These are phyloP conservation scores for Trogon melanurus DNA, from an alignment of 2,113 vertebrate genomes.

Conservation along the genomic window DNA sequence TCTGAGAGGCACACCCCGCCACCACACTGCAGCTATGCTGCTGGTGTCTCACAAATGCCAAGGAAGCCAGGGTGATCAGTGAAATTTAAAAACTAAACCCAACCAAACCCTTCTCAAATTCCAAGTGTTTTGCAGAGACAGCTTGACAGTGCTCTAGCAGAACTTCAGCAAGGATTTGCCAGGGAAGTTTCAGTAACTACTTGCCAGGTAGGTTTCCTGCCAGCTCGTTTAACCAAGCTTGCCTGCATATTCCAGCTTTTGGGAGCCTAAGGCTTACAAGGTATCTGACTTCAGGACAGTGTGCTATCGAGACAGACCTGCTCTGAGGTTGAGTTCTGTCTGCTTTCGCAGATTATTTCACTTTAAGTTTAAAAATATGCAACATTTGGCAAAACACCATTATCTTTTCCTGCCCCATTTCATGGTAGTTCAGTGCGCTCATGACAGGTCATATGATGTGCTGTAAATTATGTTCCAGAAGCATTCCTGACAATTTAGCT, in stretches of 20 bases:
- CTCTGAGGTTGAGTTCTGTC: neutral
- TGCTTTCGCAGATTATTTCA: neutral
- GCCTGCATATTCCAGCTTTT: neutral
- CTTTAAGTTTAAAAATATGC: neutral
- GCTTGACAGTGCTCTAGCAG: neutral
- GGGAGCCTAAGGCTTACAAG: neutral
- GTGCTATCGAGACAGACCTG: neutral
- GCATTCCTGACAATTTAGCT: neutral
- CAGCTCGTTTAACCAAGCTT: neutral
- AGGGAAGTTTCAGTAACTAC: neutral
- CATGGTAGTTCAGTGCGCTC: neutral
- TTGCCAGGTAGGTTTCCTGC: neutral
- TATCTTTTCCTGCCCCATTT: neutral
- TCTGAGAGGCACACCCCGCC: neutral
- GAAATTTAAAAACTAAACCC: neutral
- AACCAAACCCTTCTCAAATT: neutral
- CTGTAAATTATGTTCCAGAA: neutral
- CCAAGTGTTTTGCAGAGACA: neutral
- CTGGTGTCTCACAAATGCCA: neutral
- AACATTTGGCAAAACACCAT: rapidly evolving
- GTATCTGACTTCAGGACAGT: neutral
- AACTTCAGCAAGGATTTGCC: neutral
- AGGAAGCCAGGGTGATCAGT: neutral
- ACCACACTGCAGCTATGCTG: neutral
- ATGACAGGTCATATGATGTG: neutral